phyloP scores from a whole-genome alignment of 1,140 invertebrate species.

The Cataglyphis hispanica region DNA sequence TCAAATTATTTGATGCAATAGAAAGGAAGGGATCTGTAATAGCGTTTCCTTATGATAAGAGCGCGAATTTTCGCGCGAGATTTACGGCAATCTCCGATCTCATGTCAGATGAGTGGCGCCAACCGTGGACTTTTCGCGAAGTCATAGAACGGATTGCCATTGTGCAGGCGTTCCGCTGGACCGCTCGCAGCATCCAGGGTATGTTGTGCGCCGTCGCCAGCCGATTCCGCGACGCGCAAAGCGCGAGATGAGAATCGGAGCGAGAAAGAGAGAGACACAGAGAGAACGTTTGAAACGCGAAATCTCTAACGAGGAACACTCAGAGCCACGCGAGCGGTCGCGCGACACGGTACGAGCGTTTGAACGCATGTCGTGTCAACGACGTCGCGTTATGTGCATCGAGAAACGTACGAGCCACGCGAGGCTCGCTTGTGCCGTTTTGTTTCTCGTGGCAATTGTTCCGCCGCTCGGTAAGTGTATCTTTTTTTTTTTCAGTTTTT shows the following conservation, averaged over 20 bases:
- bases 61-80: background rate
- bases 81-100: background rate
- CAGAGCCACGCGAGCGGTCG: slow-evolving; percentile 82
- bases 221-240: slow-evolving; percentile 24
- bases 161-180: slow-evolving; percentile 77
- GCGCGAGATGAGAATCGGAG: slow-evolving; percentile 31
- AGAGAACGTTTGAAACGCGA: slow-evolving; percentile 76
- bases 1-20: background rate
- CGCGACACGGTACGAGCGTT: slow-evolving; percentile 75
- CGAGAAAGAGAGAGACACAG: slow-evolving; percentile 34
- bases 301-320: slow-evolving; percentile 75
- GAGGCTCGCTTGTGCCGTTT: slow-evolving; percentile 57
- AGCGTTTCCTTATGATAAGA: background rate
- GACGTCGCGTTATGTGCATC: slow-evolving; percentile 71
- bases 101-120: slow-evolving; percentile 59
- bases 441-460: slow-evolving; percentile 56
- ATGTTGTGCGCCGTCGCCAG: slow-evolving; percentile 41
- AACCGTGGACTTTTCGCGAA: background rate
- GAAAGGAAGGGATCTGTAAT: background rate
- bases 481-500: background rate
- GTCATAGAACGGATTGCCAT: slow-evolving; percentile 51
- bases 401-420: slow-evolving; percentile 55
- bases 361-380: slow-evolving; percentile 66
- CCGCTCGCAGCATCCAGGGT: slow-evolving; percentile 66
- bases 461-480: slow-evolving; percentile 70